Evolutionary conservation across 1,140 invertebrate genomes (phyloP), one percentile per base, ranked within the genome.

Genomic region (Laupala kohalensis): DNA sequence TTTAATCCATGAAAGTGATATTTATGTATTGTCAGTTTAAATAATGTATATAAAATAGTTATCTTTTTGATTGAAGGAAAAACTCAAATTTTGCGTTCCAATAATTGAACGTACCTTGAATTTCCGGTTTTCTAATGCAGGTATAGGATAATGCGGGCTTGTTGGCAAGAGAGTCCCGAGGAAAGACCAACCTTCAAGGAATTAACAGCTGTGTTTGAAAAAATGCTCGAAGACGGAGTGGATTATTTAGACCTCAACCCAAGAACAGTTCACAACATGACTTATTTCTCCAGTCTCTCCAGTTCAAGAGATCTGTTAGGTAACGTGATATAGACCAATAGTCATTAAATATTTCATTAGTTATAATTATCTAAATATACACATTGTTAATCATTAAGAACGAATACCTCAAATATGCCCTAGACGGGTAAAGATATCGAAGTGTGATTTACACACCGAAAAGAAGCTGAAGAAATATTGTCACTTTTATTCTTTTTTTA

Each of bases 81-180:
- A n/a, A n/a, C n/a, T n/a, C n/a, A n/a, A n/a, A n/a, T n/a, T n/a
- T n/a, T n/a, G n/a, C n/a, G n/a, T n/a, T n/a, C n/a, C n/a, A n/a
- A n/a, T n/a, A n/a, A n/a, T n/a, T n/a, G 1, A 28, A 71, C 15
- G 25, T 66, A 19, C 68, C 53, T 13, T 23, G 26, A 27, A 69
- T 68, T 67, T 27, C 70, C 4, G 0, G 67, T 68, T 19, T 27
- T 6, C 71, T 76, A 77, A 78, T 73, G 71, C 71, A 90, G 89
- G 69, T 92, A 93, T 77, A 85, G 89, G 70, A 78, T 95, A 53
- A 94, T 95, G 88, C 81, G 85, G 24, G 85, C 83, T 28, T 96
- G 93, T 78, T 96, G 94, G 93, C 80, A 86, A 69, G 88, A 88
- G 73, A 85, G 89, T 74, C 85, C 92, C 1, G 85, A 86, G 71